Percentiles rank a stretch among this genome's conserved stretches.
phyloP scores from a whole-genome alignment of 1,140 invertebrate genomes.

The Conus betulinus region DNA sequence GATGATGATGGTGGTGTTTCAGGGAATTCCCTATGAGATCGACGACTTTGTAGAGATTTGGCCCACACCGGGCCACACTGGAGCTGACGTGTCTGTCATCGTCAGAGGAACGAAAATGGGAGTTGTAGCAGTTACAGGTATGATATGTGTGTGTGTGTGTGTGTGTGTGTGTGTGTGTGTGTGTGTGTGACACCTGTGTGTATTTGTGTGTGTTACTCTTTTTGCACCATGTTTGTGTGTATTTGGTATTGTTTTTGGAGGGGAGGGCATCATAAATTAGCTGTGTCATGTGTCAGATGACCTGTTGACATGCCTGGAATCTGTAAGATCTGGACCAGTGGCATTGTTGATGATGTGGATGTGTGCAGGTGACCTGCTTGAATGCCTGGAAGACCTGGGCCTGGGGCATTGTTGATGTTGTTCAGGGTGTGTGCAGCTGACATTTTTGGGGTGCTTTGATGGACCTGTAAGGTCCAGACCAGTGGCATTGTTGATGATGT shows the following conservation, averaged over 20 bases:
- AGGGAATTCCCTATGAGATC: conserved; percentile 78
- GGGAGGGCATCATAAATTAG: background rate
- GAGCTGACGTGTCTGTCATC: conserved; percentile 88
- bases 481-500: too few relatives aligned
- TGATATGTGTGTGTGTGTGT: too few relatives aligned
- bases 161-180: too few relatives aligned
- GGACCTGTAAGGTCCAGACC: too few relatives aligned
- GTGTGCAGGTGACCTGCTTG: conserved; percentile 88
- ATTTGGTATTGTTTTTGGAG: background rate
- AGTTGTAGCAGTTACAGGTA: conserved; percentile 83
- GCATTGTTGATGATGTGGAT: too few relatives aligned
- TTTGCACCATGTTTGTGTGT: background rate
- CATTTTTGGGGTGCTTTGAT: too few relatives aligned
- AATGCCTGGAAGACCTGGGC: conserved; percentile 86
- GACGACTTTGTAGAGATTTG: conserved; percentile 84
- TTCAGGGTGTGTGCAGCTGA: too few relatives aligned
- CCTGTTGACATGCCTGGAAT: too few relatives aligned
- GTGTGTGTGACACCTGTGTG: too few relatives aligned
- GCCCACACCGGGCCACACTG: conserved; percentile 92
- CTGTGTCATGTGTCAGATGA: too few relatives aligned
- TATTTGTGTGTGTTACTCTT: too few relatives aligned
- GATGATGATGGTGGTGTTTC: conserved; percentile 12
- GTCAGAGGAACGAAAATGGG: conserved; percentile 80
- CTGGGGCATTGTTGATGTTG: background rate
- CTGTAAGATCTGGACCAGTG: too few relatives aligned